Evolutionary conservation across 1,140 invertebrate species (phyloP), one percentile per base, ranked within the genome.

Genomic region (Dysdera silvatica): DNA sequence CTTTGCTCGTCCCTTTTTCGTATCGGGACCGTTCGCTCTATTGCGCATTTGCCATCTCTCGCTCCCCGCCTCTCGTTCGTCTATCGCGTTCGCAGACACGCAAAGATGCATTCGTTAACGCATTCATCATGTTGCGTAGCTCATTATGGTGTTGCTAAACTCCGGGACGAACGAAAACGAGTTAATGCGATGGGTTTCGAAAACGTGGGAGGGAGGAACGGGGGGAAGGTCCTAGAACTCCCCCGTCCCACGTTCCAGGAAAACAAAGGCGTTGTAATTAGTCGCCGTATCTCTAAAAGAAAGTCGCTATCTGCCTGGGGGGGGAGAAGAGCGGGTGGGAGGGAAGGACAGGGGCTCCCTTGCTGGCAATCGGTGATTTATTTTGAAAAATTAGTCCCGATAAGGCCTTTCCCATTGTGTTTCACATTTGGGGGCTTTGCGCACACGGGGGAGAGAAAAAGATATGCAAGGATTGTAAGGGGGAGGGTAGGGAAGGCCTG

Each of bases 341-440:
- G n/a, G n/a, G n/a, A n/a, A n/a, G n/a, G n/a, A n/a, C n/a, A n/a
- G n/a, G n/a, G n/a, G n/a, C n/a, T n/a, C n/a, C n/a, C n/a, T n/a
- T n/a, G n/a, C n/a, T n/a, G 23, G 37, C 61, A 53, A 62, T 62
- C 43, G 61, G 61, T 62, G 61, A 62, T 62, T 62, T 62, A 62
- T 62, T 62, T 62, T 62, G 61, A 62, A 62, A 62, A 62, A 62
- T 62, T 62, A 62, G 61, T 62, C 56, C 61, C 61, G 61, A 62
- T 62, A 62, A 62, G 52, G 32, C n/a, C n/a, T n/a, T n/a, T n/a
- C n/a, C n/a, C n/a, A n/a, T n/a, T n/a, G n/a, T n/a, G n/a, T n/a
- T n/a, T n/a, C n/a, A n/a, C n/a, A n/a, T n/a, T n/a, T n/a, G n/a
- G n/a, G n/a, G n/a, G n/a, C n/a, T n/a, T n/a, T n/a, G n/a, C n/a